Percentiles rank a stretch among this genome's conserved stretches.
phyloP scores from a whole-genome alignment of 2,888 invertebrate species.

The Yponomeuta cagnagella region DNA sequence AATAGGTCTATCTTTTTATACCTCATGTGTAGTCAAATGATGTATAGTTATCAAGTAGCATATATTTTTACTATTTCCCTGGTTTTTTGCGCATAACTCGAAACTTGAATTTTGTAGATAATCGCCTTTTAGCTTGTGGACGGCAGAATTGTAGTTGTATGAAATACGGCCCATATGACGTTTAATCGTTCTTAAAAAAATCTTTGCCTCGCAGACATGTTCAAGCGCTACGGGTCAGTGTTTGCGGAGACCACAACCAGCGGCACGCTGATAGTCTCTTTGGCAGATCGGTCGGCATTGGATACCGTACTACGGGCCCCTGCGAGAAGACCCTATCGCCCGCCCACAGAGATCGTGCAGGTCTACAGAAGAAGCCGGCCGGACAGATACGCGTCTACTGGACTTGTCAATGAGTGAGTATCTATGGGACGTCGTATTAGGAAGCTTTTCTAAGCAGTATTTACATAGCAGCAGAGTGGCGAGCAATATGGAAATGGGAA shows the following conservation, averaged over 20 bases:
- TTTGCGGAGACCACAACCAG: conserved; percentile 86
- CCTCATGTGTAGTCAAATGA: no score
- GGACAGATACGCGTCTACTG: conserved; percentile 87
- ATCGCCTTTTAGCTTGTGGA: no score
- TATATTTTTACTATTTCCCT: no score
- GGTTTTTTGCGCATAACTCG: no score
- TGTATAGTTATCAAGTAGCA: no score
- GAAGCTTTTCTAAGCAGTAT: neutral
- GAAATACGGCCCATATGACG: neutral
- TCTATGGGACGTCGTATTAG: neutral
- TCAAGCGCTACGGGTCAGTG: conserved; percentile 83
- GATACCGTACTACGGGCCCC: conserved; percentile 84
- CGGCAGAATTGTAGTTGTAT: no score
- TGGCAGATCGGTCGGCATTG: conserved; percentile 82
- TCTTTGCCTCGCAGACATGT: conserved; percentile 78
- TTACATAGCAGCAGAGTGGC: no score
- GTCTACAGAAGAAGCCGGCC: conserved; percentile 83
- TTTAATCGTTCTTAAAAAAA: conserved; percentile 40
- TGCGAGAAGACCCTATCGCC: conserved; percentile 85
- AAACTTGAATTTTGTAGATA: no score
- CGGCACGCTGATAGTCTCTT: conserved; percentile 82
- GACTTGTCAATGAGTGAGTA: conserved; percentile 89
- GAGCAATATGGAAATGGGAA: no score
- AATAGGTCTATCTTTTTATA: no score
- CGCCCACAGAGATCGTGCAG: conserved; percentile 87